phyloP scores from a whole-genome alignment of 1,140 invertebrate species.

The Harlomillsia oculata region DNA sequence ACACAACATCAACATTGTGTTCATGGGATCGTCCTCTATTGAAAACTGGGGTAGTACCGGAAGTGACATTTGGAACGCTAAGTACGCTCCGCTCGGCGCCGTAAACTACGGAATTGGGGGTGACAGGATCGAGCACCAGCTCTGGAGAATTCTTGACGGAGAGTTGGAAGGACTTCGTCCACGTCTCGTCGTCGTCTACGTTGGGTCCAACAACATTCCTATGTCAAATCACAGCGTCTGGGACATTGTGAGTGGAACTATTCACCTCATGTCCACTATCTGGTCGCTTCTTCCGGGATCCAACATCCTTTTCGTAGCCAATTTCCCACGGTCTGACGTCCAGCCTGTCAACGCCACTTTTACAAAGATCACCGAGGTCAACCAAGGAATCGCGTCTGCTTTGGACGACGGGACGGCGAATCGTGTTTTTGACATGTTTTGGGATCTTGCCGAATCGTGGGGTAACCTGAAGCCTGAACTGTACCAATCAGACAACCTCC shows the following conservation, averaged over 20 bases:
- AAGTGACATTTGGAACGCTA: constrained; percentile 10
- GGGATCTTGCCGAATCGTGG: not conserved
- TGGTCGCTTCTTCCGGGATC: not conserved
- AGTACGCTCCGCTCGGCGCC: constrained; percentile 18
- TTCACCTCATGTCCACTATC: not conserved
- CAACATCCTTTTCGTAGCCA: not conserved
- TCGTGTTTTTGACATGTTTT: constrained; percentile 2
- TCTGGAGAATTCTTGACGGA: constrained; percentile 50
- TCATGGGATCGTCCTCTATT: not conserved
- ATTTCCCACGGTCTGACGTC: not conserved
- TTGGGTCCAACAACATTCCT: constrained; percentile 19
- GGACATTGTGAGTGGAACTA: not conserved
- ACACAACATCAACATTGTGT: not conserved
- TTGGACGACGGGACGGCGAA: not conserved
- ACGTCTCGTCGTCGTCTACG: constrained; percentile 37
- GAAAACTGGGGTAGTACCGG: constrained; percentile 5
- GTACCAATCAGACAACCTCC: not conserved
- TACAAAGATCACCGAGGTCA: not conserved
- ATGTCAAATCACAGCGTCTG: not conserved
- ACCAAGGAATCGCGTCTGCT: not conserved
- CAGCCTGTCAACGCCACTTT: not conserved
- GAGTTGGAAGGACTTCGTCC: constrained; percentile 46
- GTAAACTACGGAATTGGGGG: constrained; percentile 51
- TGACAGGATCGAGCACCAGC: constrained; percentile 49
- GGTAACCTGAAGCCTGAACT: not conserved